Conservation (phyloP, 2,113 vertebrate species). For the Ciconia stormi region DNA sequence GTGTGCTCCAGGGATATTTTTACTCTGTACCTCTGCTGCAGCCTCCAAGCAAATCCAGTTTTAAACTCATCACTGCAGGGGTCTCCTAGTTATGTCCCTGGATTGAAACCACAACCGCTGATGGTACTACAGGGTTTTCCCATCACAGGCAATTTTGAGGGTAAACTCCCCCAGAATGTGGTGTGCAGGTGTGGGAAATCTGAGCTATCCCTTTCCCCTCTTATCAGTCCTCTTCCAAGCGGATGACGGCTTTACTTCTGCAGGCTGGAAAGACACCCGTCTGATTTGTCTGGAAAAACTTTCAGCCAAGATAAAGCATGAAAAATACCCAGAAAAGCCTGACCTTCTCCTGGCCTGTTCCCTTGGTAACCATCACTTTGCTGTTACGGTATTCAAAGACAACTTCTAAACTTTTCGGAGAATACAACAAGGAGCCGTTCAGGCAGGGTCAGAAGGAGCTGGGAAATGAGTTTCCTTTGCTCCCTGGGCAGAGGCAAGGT, state of each 20-base stretch:
- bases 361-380: constrained; percentile 78
- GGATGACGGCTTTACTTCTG: constrained; percentile 55
- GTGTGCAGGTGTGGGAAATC: not conserved
- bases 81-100: not conserved
- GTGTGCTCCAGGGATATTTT: constrained; percentile 12
- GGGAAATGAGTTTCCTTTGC: constrained; percentile 12
- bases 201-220: not conserved
- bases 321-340: constrained; percentile 54
- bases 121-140: not conserved
- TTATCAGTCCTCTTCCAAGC: constrained; percentile 36
- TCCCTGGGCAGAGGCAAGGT: not conserved
- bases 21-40: not conserved
- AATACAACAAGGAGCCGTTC: constrained; percentile 19
- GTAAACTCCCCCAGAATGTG: not conserved
- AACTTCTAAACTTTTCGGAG: constrained; percentile 69
- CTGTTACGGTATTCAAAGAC: constrained; percentile 71
- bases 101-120: not conserved
- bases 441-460: constrained; percentile 33
- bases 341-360: constrained; percentile 69
- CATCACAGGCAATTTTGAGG: not conserved
- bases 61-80: not conserved
- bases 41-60: not conserved
- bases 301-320: constrained; percentile 67
- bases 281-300: constrained; percentile 63
- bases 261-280: constrained; percentile 37